Evolutionary conservation across 2,113 vertebrate genomes (phyloP).

Genomic region (Zosterops lateralis): DNA sequence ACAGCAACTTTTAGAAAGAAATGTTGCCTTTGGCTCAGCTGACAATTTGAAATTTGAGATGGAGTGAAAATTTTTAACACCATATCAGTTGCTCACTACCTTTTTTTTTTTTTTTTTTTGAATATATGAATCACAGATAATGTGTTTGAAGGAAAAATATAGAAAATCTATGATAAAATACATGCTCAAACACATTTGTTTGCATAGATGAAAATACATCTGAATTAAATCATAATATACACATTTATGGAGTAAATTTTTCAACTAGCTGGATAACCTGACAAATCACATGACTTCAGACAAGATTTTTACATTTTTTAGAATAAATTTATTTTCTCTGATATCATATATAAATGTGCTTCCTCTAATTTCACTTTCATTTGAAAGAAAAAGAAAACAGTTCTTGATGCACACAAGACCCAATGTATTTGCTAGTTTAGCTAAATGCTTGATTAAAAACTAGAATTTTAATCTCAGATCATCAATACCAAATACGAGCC

Average conservation of each 20-base stretch:
- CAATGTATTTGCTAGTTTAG: not conserved
- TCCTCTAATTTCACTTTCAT: not conserved
- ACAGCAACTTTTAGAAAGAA: not conserved
- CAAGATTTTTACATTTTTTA: not conserved
- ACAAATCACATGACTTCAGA: not conserved
- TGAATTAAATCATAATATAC: not conserved
- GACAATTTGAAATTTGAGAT: not conserved
- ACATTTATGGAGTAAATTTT: not conserved
- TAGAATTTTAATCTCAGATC: not conserved
- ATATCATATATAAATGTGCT: not conserved
- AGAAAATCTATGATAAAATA: not conserved
- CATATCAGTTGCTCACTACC: not conserved
- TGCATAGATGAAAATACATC: not conserved
- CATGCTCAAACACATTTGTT: not conserved
- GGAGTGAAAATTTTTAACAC: not conserved
- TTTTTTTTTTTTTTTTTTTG: not conserved
- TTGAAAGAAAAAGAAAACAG: not conserved
- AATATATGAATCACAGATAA: not conserved
- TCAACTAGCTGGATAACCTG: not conserved
- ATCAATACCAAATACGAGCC: not conserved
- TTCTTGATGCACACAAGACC: not conserved
- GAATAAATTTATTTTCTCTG: not conserved
- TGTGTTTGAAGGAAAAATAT: not conserved
- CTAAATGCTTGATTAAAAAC: not conserved
- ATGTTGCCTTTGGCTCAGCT: not conserved